Base-by-base conservation (phyloP, 2,888 invertebrate species). In the Acronicta leporina region DNA sequence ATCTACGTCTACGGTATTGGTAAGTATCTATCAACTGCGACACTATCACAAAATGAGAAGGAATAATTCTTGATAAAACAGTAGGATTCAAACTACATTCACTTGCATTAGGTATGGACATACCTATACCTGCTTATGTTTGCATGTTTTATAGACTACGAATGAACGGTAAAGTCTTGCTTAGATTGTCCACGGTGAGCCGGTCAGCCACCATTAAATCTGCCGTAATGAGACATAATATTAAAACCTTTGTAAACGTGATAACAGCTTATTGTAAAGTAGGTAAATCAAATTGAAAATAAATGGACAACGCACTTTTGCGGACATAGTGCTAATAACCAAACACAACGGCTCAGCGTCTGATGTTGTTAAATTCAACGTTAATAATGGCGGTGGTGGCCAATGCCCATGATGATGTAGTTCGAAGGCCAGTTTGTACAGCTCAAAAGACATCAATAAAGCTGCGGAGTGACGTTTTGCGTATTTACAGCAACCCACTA, bases 401-500 rank as follows among this genome's bases (percentile, higher is more conserved):
- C 78, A 71, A 77, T 79, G 64, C 79, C 68, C 77, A 86, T 86
- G 84, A 87, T 76, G 45, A 50, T 65, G 63, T 66, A 66, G 70
- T 78, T 75, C 59, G 68, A 63, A 84, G 85, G 87, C 87, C 84
- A 83, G 71, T 87, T 87, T 89, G 63, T 91, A 93, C 90, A 91
- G 89, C 88, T 87, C 79, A 72, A 75, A 83, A 77, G 80, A 46
- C 33, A 46, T 74, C 68, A 68, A 66, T 64, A 79, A 86, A 84
- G 80, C 81, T 83, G 78, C 70, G 73, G 41, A 35, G 61, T 79
- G 77, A 79, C 79, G 62, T 75, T 68, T 79, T 82, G 86, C 86
- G 51, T 90, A 90, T 91, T 68, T 90, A 91, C 89, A 92, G 91
- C 90, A 82, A 79, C 81, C 81, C 87, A 96, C 97, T 96, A 96